These are phyloP conservation scores for Epizoanthus scotinus DNA, from an alignment of 92 coral and sea anemone species.

Conservation along the genomic window DNA sequence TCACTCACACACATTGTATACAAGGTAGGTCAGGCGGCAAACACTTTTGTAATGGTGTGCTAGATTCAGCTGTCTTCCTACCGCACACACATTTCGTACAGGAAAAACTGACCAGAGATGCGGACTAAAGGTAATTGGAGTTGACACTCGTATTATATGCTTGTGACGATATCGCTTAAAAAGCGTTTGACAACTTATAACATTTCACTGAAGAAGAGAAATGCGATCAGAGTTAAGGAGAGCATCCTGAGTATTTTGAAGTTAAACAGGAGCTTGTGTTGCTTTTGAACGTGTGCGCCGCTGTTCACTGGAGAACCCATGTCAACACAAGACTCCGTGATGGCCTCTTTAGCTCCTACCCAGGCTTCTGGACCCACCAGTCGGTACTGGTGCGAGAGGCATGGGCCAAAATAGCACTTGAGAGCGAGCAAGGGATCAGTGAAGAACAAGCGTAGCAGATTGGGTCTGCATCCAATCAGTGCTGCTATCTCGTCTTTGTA, in stretches of 20 bases:
- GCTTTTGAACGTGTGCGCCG: conserved; percentile 3
- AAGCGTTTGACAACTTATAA: not conserved
- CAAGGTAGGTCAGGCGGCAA: no score
- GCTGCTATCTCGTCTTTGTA: conserved; percentile 58
- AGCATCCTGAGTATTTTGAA: not conserved
- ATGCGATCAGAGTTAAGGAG: not conserved
- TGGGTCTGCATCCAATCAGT: conserved; percentile 53
- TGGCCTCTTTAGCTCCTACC: conserved; percentile 55
- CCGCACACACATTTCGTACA: no score
- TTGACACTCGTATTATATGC: no score
- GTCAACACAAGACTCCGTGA: conserved; percentile 31
- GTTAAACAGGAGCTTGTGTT: conserved; percentile 5
- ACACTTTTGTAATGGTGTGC: no score
- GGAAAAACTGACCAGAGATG: no score
- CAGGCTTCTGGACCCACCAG: conserved; percentile 58
- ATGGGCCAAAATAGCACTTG: conserved; percentile 47
- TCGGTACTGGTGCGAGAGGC: conserved; percentile 58
- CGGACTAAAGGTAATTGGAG: no score
- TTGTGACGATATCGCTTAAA: no score
- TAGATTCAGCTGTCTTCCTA: no score
- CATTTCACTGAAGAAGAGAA: conserved; percentile 1
- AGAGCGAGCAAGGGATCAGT: conserved; percentile 44
- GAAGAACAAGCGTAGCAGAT: conserved; percentile 48
- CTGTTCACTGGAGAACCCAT: conserved; percentile 34
- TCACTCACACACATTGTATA: no score